Evolutionary conservation across 92 coral and sea anemone species (phyloP).

Genomic region (Porites evermanni): DNA sequence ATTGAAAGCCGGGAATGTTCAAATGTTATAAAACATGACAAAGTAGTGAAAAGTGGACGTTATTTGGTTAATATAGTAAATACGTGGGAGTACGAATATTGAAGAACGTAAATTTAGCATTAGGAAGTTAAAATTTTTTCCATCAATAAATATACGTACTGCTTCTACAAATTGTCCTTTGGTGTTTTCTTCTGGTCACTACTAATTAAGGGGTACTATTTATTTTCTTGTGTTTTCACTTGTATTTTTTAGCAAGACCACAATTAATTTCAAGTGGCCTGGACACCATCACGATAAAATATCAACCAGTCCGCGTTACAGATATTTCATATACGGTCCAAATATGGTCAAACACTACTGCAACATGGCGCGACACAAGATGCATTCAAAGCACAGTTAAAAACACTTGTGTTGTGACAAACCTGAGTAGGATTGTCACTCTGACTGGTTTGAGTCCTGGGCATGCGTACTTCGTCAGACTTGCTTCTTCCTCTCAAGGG

Average conservation of each 20-base stretch:
- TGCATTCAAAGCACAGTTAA: slow-evolving; percentile 4
- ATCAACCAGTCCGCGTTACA: not conserved
- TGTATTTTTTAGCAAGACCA: slow-evolving; percentile 13
- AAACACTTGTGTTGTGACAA: slow-evolving; percentile 25
- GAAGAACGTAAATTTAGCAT: too few species aligned
- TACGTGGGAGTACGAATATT: too few species aligned
- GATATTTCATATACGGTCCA: not conserved
- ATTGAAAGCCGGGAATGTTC: too few species aligned
- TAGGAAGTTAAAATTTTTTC: too few species aligned
- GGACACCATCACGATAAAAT: slow-evolving; percentile 32
- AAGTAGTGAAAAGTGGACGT: too few species aligned
- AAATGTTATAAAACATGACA: too few species aligned
- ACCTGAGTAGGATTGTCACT: not conserved
- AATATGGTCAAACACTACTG: slow-evolving; percentile 33
- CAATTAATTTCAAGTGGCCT: slow-evolving; percentile 33
- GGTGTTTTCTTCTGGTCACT: too few species aligned
- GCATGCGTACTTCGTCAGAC: slow-evolving; percentile 23
- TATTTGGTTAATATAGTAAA: too few species aligned
- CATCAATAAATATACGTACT: too few species aligned
- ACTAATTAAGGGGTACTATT: not conserved
- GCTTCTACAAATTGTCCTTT: too few species aligned
- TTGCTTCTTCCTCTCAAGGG: not conserved
- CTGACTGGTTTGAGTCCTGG: slow-evolving; percentile 30
- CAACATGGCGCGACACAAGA: slow-evolving; percentile 22
- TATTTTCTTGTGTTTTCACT: not conserved